These are phyloP conservation scores for Phalacrocorax brasilianus DNA, from an alignment of 2,113 vertebrate genomes.

Conservation along the genomic window DNA sequence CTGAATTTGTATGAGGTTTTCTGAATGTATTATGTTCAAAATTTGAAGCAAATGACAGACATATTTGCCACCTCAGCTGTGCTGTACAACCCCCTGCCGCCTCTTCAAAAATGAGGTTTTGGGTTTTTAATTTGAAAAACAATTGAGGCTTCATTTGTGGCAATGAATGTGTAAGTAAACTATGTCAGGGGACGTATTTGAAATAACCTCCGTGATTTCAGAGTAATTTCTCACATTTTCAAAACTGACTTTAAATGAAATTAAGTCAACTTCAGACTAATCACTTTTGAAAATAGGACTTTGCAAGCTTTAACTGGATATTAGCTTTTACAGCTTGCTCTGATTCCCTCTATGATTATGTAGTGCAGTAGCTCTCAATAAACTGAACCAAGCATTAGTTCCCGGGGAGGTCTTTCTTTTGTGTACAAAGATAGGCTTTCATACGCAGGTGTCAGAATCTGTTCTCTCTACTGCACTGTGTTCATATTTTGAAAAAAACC, in stretches of 20 bases:
- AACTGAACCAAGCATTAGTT: not conserved
- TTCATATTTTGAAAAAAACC: not conserved
- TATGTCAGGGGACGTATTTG: not conserved
- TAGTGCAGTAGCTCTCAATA: not conserved
- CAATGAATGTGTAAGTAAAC: not conserved
- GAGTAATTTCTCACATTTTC: not conserved
- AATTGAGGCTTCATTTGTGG: not conserved
- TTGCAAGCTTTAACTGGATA: not conserved
- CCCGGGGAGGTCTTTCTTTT: not conserved
- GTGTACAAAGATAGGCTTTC: not conserved
- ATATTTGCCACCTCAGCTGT: not conserved
- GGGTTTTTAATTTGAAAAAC: not conserved
- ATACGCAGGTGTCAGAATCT: not conserved
- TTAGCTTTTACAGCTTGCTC: not conserved
- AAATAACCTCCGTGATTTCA: not conserved
- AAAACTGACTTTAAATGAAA: not conserved
- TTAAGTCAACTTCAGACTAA: not conserved
- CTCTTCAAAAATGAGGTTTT: not conserved
- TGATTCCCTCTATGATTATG: not conserved
- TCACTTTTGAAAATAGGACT: not conserved
- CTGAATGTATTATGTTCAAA: not conserved
- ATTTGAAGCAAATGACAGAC: not conserved
- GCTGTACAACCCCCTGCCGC: not conserved
- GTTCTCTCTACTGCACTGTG: not conserved
- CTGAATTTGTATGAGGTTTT: not conserved